Evolutionary conservation across 1,140 invertebrate genomes (phyloP), one percentile per base, ranked within the genome.

Genomic region (Drosophila murphyi): DNA sequence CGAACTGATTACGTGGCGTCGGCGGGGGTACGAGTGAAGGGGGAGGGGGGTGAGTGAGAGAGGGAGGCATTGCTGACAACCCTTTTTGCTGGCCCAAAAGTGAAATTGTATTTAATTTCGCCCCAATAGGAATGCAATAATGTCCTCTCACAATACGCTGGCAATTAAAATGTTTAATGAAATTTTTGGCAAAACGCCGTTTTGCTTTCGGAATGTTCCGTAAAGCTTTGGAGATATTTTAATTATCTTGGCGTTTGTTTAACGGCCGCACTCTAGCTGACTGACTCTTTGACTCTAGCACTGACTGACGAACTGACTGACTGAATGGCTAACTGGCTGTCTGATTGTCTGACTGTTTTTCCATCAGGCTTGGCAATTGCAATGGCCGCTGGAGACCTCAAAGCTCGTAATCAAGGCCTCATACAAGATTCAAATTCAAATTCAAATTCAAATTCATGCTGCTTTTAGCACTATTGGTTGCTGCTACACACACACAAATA

Each of bases 121-220:
- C 45, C 51, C 60, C 51, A 89, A 88, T 83, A 65, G 80, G 85
- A 89, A 88, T 88, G 85, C 83, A 76, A 89, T 81, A 71, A 89
- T 85, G 80, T 79, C 41, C 54, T 20, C 47, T 54, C 54, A 72
- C 85, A 89, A 89, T 85, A 89, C 75, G 80, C 68, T 47, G 71
- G 85, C 80, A 89, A 89, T 89, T 89, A 89, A 89, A 89, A 90
- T 89, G 87, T 85, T 90, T 85, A 89, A 89, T 89, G 85, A 89
- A 89, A 89, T 89, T 43, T 20, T 89, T 74, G 50, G 56, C 63
- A 77, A 85, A 83, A 72, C 57, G 48, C 28, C 63, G 52, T 61
- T 77, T 73, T 77, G 57, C 10, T 57, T 71, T 31, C 48, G 69
- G 60, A 87, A 79, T 79, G 72, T 80, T 64, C 48, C 39, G 50